Percentiles rank a stretch among this genome's conserved stretches.
Conservation (phyloP, 2,888 invertebrate genomes). For the Morinoia aosen region DNA sequence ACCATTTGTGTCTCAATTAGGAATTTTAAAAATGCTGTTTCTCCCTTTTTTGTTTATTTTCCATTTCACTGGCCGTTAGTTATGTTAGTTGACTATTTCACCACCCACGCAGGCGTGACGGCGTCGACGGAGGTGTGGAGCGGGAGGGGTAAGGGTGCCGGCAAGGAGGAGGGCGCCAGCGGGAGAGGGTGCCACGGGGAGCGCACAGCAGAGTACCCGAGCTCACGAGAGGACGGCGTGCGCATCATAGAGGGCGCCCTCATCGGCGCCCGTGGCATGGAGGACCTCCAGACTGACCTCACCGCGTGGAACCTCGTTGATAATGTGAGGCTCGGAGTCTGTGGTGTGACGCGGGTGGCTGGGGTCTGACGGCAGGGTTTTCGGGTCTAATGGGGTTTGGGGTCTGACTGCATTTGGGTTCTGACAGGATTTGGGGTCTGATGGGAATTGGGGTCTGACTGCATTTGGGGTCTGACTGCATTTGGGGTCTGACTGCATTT, state of each 20-base stretch:
- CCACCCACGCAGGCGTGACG: not conserved
- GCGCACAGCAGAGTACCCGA: not conserved
- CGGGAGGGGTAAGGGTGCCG: not conserved
- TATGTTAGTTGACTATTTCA: not conserved
- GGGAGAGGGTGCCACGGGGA: not conserved
- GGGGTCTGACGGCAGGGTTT: too few relatives aligned
- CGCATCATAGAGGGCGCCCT: not conserved
- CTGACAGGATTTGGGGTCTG: too few relatives aligned
- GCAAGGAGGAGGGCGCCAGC: not conserved
- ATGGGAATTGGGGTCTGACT: too few relatives aligned
- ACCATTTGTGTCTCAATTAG: too few relatives aligned
- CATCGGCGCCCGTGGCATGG: not conserved
- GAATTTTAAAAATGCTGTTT: too few relatives aligned
- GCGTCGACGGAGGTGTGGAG: not conserved
- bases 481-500: too few relatives aligned
- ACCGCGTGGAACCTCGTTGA: not conserved
- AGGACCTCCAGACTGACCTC: not conserved
- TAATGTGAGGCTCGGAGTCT: not conserved
- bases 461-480: too few relatives aligned
- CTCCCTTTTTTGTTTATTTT: too few relatives aligned
- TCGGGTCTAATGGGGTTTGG: too few relatives aligned
- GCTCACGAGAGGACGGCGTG: conserved; percentile 28
- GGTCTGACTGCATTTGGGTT: too few relatives aligned
- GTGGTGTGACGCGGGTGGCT: not conserved
- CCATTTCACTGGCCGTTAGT: too few relatives aligned